Evolutionary conservation across 2,797 vertebrate species (phyloP).

Genomic region (Microctenopoma steveboyesi): DNA sequence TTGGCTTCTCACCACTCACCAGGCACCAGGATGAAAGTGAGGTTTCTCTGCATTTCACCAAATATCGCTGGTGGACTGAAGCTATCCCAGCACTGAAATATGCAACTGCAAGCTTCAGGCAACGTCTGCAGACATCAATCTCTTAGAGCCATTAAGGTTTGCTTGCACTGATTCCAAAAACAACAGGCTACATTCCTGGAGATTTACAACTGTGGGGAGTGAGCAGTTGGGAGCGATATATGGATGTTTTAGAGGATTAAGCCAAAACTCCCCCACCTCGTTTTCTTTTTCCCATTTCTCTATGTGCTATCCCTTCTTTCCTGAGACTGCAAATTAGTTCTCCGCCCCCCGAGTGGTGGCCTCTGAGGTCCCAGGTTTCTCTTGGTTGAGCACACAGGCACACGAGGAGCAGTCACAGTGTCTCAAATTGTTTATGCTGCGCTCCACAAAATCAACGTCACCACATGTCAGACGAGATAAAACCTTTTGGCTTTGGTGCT

Average conservation of each 20-base stretch:
- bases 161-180: slow-evolving; percentile 66
- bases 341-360: slow-evolving; percentile 22
- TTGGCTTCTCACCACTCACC: background rate
- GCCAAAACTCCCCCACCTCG: slow-evolving; percentile 41
- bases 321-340: slow-evolving; percentile 39
- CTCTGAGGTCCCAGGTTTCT: slow-evolving; percentile 37
- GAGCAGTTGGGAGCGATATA: slow-evolving; percentile 42
- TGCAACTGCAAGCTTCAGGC: slow-evolving; percentile 53
- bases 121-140: slow-evolving; percentile 66
- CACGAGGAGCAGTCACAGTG: background rate
- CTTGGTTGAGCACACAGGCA: slow-evolving; percentile 13
- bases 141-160: slow-evolving; percentile 52
- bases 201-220: slow-evolving; percentile 68
- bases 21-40: slow-evolving; percentile 11
- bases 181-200: slow-evolving; percentile 76
- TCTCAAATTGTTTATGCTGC: background rate
- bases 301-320: slow-evolving; percentile 9
- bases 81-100: slow-evolving; percentile 42
- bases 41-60: background rate
- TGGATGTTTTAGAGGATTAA: slow-evolving; percentile 69
- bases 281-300: slow-evolving; percentile 10
- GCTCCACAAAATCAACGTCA: background rate
- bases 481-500: no score
- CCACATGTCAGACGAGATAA: no score
- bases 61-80: slow-evolving; percentile 1